Conservation (phyloP, 2,113 vertebrate species). For the Poicephalus gulielmi region DNA sequence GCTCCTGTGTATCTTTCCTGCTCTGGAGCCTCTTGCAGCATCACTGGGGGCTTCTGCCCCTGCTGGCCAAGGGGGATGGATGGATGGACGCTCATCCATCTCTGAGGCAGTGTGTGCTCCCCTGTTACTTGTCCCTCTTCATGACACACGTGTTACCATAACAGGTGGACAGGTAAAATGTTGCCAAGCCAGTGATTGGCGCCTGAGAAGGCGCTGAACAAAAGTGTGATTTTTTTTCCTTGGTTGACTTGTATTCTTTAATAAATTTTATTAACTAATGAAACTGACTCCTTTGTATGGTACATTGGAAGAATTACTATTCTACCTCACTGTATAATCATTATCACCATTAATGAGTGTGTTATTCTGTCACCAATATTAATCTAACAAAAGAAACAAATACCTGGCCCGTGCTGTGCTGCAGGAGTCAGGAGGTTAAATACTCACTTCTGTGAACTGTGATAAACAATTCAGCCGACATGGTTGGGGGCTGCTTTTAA, state of each 20-base stretch:
- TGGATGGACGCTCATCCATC: accelerated
- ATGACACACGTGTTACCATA: background rate
- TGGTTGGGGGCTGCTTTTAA: background rate
- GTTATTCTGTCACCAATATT: conserved; percentile 35
- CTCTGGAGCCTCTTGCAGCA: background rate
- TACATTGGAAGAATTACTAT: conserved; percentile 25
- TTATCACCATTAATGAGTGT: conserved; percentile 45
- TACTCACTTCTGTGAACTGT: background rate
- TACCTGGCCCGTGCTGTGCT: conserved; percentile 3
- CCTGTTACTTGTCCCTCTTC: background rate
- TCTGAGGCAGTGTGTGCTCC: background rate
- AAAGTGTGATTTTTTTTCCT: background rate
- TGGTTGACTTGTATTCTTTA: conserved; percentile 51
- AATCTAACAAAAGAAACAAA: conserved; percentile 53
- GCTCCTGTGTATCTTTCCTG: background rate
- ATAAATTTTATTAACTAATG: conserved; percentile 67
- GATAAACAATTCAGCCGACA: background rate
- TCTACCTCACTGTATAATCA: conserved; percentile 28
- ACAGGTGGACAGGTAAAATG: background rate
- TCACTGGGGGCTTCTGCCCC: background rate
- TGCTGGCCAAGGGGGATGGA: background rate
- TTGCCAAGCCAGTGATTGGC: background rate
- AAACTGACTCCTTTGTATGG: background rate
- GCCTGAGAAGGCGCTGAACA: conserved; percentile 8
- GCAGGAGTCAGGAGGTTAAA: conserved; percentile 49